These are phyloP conservation scores for Oxytorus armatus DNA, from an alignment of 2,888 invertebrate genomes.

Conservation along the genomic window DNA sequence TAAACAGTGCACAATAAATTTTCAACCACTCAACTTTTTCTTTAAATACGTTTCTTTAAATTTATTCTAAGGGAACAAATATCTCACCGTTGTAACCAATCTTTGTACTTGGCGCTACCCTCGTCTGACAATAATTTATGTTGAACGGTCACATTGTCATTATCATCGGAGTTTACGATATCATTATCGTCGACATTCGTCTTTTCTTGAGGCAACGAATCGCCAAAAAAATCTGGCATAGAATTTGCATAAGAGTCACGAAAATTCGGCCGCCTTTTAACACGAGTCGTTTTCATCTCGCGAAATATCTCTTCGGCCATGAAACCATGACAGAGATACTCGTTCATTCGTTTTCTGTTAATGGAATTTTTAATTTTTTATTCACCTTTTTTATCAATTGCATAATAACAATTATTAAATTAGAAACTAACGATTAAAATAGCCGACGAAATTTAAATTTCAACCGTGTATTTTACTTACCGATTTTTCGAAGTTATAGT, in stretches of 20 bases:
- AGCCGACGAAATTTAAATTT: too few species aligned
- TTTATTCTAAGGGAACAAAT: neutral
- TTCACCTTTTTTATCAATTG: neutral
- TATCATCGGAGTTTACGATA: slow-evolving; percentile 65
- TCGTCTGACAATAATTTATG: slow-evolving; percentile 88
- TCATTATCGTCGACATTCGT: slow-evolving; percentile 79
- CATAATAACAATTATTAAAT: too few species aligned
- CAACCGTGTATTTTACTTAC: too few species aligned
- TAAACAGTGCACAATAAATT: neutral
- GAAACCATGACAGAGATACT: slow-evolving; percentile 91
- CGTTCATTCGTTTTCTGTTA: slow-evolving; percentile 90
- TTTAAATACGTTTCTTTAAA: too few species aligned
- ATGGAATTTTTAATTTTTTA: slow-evolving; percentile 40
- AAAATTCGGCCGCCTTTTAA: slow-evolving; percentile 84
- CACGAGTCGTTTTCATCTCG: slow-evolving; percentile 85
- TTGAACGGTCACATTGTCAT: slow-evolving; percentile 82
- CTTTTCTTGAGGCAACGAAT: slow-evolving; percentile 54
- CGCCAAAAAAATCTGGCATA: slow-evolving; percentile 73
- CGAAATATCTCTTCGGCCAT: slow-evolving; percentile 90
- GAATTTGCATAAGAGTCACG: slow-evolving; percentile 79
- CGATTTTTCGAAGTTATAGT: too few species aligned
- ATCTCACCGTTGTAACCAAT: slow-evolving; percentile 90
- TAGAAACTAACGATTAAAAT: too few species aligned
- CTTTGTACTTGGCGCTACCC: slow-evolving; percentile 90
- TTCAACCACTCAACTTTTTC: too few species aligned